Conservation (phyloP, 2,888 invertebrate species). For the Phyto melanocephala region DNA sequence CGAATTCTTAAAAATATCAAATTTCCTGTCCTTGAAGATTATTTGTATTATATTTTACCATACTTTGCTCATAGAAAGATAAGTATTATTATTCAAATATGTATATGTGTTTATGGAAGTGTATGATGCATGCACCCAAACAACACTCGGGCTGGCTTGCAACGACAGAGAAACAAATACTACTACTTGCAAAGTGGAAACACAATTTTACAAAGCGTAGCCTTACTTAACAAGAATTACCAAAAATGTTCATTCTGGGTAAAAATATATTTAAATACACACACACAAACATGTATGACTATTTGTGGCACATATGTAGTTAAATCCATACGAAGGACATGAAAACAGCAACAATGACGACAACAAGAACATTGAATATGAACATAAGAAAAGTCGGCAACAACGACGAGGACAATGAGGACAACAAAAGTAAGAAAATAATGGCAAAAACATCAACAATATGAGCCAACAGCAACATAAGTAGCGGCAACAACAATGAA, state of each 20-base stretch:
- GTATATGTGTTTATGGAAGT: background rate
- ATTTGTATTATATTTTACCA: background rate
- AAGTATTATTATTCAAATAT: background rate
- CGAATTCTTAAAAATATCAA: no score
- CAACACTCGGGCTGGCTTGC: background rate
- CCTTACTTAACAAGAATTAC: conserved; percentile 61
- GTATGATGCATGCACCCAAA: background rate
- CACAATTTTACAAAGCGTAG: conserved; percentile 62
- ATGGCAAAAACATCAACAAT: background rate
- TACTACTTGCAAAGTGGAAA: conserved; percentile 55
- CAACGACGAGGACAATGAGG: conserved; percentile 20
- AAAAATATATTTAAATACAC: conserved; percentile 15
- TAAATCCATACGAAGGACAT: conserved; percentile 31
- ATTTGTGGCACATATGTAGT: background rate
- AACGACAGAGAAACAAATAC: conserved; percentile 17
- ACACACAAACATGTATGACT: background rate
- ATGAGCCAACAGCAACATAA: background rate
- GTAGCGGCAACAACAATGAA: background rate
- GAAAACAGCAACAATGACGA: conserved; percentile 8
- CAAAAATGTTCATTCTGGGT: conserved; percentile 48
- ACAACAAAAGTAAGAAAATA: background rate
- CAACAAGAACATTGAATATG: background rate
- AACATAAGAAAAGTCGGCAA: background rate
- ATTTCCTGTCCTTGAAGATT: no score
- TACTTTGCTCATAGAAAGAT: background rate